A percentile compares a stretch with the other conserved stretches of the same genome.
These are phyloP conservation scores for Cyphomyrus plagiostoma DNA, from an alignment of 2,113 vertebrate genomes.

Conservation along the genomic window DNA sequence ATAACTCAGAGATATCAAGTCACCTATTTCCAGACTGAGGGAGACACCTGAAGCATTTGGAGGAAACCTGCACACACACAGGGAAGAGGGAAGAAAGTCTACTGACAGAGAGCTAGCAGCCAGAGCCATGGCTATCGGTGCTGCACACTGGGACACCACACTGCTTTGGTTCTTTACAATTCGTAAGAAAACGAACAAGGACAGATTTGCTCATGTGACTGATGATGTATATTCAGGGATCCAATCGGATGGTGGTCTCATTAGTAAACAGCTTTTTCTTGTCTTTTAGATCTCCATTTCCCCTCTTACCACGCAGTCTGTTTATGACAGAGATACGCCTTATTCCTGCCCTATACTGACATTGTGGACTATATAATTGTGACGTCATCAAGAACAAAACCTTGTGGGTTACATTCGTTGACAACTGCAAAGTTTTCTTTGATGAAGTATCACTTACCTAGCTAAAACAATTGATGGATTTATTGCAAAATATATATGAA, in stretches of 20 bases:
- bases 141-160: background rate
- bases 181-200: background rate
- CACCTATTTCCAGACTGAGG: background rate
- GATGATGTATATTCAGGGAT: background rate
- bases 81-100: background rate
- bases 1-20: background rate
- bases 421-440: background rate
- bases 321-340: background rate
- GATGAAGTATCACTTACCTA: background rate
- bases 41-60: background rate
- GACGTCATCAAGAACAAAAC: background rate
- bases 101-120: background rate
- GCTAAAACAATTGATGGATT: background rate
- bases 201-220: background rate
- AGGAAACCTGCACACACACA: background rate
- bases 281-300: background rate
- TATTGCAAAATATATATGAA: background rate
- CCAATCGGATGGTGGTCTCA: background rate
- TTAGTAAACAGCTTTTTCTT: background rate
- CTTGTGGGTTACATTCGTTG: background rate
- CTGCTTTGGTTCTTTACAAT: background rate
- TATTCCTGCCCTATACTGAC: background rate
- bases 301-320: background rate
- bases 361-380: background rate
- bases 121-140: background rate